phyloP scores from a whole-genome alignment of 2,888 invertebrate species.

The Rhopalosiphum nymphaeae region DNA sequence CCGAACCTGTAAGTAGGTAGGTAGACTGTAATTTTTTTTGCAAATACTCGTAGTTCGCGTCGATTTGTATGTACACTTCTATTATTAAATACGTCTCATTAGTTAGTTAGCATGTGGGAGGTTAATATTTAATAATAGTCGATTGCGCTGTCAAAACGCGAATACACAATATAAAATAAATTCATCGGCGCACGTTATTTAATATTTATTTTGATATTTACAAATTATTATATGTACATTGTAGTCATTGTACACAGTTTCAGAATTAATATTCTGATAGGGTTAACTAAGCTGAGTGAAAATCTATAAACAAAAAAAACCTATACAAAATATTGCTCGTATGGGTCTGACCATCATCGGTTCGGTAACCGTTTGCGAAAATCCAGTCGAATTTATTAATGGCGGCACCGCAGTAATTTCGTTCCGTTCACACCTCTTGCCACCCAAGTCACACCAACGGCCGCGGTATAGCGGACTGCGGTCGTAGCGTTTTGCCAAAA shows the following conservation, averaged over 20 bases:
- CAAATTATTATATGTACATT: not conserved
- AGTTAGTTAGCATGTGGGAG: not conserved
- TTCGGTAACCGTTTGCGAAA: conserved; percentile 8
- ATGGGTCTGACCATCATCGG: not conserved
- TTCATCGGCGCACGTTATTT: not conserved
- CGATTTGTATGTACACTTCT: no score
- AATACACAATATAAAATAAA: not conserved
- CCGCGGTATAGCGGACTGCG: not conserved
- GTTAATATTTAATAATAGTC: not conserved
- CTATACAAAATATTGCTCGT: not conserved
- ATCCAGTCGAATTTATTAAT: conserved; percentile 29
- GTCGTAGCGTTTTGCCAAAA: conserved; percentile 38
- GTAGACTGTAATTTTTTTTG: no score
- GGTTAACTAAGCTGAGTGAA: not conserved
- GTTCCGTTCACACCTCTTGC: not conserved
- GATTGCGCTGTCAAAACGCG: not conserved
- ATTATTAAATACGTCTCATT: not conserved
- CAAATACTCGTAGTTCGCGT: no score
- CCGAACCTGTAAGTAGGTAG: not conserved
- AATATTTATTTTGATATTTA: not conserved
- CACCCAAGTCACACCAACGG: not conserved
- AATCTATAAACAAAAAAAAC: not conserved
- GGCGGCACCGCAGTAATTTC: conserved; percentile 38
- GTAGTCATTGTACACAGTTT: not conserved
- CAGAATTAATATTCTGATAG: not conserved